phyloP scores from a whole-genome alignment of 2,113 vertebrate genomes.

The Apodemus speciosus region DNA sequence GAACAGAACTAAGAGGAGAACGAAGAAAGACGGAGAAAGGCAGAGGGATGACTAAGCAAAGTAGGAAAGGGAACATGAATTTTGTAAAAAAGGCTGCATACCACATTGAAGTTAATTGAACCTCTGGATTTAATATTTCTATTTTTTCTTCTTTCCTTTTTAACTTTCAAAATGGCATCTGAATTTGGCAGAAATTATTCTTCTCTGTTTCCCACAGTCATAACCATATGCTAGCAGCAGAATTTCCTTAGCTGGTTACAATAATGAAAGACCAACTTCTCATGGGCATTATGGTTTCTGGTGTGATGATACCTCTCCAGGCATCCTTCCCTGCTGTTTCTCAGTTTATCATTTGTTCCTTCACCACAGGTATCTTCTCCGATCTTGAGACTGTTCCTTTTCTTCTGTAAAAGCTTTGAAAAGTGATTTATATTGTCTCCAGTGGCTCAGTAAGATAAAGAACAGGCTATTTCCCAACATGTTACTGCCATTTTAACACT shows the following conservation, averaged over 20 bases:
- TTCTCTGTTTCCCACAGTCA: conserved; percentile 63
- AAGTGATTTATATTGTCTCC: conserved; percentile 47
- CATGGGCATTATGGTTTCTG: conserved; percentile 63
- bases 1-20: neutral
- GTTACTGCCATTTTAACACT: neutral
- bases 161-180: neutral
- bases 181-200: conserved; percentile 54
- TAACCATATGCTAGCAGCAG: conserved; percentile 68
- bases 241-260: conserved; percentile 74
- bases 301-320: conserved; percentile 62
- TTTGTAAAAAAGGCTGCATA: conserved; percentile 20
- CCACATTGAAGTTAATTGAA: conserved; percentile 51
- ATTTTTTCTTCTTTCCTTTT: neutral
- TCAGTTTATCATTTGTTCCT: conserved; percentile 73
- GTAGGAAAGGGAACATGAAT: neutral
- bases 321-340: conserved; percentile 68
- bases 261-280: conserved; percentile 79
- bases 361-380: conserved; percentile 72
- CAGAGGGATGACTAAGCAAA: neutral
- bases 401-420: conserved; percentile 50
- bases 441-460: conserved; percentile 38
- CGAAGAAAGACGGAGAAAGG: neutral
- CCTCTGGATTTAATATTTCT: conserved; percentile 6
- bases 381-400: conserved; percentile 70
- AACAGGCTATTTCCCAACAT: conserved; percentile 40